Percentiles rank a stretch among this genome's conserved stretches.
Evolutionary conservation across 2,113 vertebrate genomes (phyloP).

Genomic region (Recurvirostra avosetta): DNA sequence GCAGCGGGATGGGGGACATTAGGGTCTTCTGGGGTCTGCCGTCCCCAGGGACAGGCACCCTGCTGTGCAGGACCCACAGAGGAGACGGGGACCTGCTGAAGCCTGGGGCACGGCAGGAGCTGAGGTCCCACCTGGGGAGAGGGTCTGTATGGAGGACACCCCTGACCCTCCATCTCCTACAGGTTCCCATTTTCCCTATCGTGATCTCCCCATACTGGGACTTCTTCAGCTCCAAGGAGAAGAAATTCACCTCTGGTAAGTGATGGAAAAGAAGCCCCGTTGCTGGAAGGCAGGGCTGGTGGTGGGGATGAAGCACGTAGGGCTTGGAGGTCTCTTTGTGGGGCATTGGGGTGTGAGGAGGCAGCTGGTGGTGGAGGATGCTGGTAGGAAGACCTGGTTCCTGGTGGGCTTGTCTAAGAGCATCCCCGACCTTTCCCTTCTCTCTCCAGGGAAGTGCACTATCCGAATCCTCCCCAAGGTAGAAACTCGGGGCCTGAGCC

Average conservation of each 20-base stretch:
- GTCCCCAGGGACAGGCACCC: background rate
- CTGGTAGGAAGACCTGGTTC: background rate
- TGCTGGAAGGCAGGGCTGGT: background rate
- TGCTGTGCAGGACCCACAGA: background rate
- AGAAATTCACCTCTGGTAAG: constrained; percentile 73
- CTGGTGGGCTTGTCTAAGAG: background rate
- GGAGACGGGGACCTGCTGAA: background rate
- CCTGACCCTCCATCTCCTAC: background rate
- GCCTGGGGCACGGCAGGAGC: background rate
- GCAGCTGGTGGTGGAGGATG: background rate
- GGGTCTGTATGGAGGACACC: background rate
- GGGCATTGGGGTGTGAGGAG: accelerated
- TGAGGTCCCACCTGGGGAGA: background rate
- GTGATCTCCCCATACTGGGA: constrained; percentile 76
- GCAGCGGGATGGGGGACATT: accelerated
- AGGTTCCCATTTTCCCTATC: constrained; percentile 79
- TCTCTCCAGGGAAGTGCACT: constrained; percentile 20
- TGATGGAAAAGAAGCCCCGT: background rate
- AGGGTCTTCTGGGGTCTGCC: background rate
- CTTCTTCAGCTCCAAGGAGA: constrained; percentile 78
- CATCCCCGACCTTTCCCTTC: background rate
- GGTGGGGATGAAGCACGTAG: background rate
- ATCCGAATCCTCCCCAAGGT: constrained; percentile 24
- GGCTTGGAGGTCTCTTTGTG: background rate
- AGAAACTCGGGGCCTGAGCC: constrained; percentile 18